Evolutionary conservation across 2,113 vertebrate genomes (phyloP).

Genomic region (Megalops atlanticus): DNA sequence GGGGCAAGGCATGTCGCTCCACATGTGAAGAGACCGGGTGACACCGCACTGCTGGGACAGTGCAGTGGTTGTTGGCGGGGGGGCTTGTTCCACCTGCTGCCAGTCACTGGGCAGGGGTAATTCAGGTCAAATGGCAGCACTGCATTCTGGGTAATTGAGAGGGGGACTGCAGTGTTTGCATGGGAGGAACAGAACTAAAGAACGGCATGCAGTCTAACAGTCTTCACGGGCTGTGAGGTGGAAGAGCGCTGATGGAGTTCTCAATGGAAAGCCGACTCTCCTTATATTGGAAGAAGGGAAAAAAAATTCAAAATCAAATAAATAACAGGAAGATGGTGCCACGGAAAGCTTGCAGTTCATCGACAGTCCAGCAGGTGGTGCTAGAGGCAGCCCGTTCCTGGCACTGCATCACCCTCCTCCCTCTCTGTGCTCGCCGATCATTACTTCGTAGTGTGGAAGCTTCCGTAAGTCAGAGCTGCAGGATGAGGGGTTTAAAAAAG

Average conservation of each 20-base stretch:
- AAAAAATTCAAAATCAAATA: background rate
- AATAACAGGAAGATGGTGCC: background rate
- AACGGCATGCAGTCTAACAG: background rate
- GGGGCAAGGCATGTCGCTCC: background rate
- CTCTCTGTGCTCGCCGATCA: background rate
- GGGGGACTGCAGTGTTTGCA: background rate
- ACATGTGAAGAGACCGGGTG: background rate
- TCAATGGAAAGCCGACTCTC: background rate
- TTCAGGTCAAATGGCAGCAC: background rate
- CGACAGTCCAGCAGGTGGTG: conserved; percentile 4
- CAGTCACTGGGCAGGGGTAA: background rate
- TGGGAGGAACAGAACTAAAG: background rate
- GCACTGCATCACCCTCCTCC: background rate
- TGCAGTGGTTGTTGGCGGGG: background rate
- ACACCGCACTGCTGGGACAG: background rate
- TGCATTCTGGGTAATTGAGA: background rate
- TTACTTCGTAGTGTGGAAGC: background rate
- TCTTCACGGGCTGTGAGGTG: background rate
- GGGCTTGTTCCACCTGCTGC: background rate
- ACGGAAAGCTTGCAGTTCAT: background rate
- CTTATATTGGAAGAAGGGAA: background rate
- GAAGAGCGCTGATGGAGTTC: background rate
- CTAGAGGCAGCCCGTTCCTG: conserved; percentile 2
- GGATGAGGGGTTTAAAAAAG: conserved; percentile 6
- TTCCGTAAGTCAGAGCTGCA: conserved; percentile 10